Conservation (phyloP, 2,113 vertebrate genomes). For the Enhydra lutris region DNA sequence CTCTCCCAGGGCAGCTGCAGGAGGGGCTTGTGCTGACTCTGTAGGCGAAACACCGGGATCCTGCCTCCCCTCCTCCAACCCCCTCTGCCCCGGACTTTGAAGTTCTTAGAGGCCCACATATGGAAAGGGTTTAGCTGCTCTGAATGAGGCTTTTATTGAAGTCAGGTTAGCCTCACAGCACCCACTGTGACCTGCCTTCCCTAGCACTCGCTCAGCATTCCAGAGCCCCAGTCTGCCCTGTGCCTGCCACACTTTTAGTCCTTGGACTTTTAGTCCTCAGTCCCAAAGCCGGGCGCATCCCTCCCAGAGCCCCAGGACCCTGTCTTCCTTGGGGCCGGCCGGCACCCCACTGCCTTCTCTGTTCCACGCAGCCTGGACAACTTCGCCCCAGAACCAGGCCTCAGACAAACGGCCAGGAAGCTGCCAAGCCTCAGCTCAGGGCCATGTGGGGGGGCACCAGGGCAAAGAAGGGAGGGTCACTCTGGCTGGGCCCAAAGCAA, state of each 20-base stretch:
- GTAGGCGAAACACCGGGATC: neutral
- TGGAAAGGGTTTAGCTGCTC: conserved; percentile 76
- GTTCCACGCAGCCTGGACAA: neutral
- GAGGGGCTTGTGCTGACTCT: neutral
- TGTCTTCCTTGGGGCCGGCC: neutral
- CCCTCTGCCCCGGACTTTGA: neutral
- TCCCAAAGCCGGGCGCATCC: neutral
- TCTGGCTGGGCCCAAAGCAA: neutral
- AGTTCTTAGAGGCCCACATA: conserved; percentile 71
- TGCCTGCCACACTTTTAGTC: neutral
- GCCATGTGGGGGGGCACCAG: neutral
- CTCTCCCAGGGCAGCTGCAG: neutral
- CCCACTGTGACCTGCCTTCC: neutral
- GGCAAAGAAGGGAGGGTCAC: neutral
- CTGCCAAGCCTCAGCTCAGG: neutral
- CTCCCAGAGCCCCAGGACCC: neutral
- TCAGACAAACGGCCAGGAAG: neutral
- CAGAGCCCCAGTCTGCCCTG: neutral
- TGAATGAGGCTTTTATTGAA: conserved; percentile 74
- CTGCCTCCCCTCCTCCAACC: neutral
- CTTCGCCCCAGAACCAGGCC: neutral
- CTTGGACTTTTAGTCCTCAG: neutral
- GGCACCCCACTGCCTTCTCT: neutral
- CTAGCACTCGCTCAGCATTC: accelerated
- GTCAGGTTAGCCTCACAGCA: conserved; percentile 62